Evolutionary conservation across 2,797 vertebrate species (phyloP).

Genomic region (Acanthiza pusilla): DNA sequence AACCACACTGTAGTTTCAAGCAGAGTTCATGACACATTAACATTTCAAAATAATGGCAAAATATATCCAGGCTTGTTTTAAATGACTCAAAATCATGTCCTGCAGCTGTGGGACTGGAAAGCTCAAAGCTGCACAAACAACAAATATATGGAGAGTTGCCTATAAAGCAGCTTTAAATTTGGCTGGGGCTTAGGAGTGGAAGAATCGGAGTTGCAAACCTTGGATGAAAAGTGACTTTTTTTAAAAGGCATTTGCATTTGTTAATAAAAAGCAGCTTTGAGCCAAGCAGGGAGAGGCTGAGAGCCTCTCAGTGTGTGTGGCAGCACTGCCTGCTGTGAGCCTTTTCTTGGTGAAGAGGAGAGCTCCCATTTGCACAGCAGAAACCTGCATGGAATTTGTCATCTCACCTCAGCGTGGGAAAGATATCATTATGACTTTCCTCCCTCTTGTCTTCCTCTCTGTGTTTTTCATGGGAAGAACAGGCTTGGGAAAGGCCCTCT

Average conservation of each 20-base stretch:
- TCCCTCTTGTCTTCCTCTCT: background rate
- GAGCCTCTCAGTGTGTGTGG: background rate
- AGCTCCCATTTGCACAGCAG: background rate
- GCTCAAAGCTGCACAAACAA: constrained; percentile 42
- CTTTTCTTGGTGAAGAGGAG: background rate
- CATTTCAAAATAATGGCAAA: background rate
- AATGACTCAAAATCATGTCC: constrained; percentile 4
- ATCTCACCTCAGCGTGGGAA: background rate
- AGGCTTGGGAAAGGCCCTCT: background rate
- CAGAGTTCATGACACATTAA: background rate
- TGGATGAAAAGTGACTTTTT: constrained; percentile 36
- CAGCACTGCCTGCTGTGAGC: background rate
- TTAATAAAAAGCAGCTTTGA: constrained; percentile 40
- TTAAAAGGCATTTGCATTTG: background rate
- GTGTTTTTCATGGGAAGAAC: background rate
- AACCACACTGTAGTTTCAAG: background rate
- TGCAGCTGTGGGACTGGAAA: constrained; percentile 61
- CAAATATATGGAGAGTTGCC: constrained; percentile 45
- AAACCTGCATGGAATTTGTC: background rate
- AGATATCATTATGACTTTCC: background rate
- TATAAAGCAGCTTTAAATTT: constrained; percentile 53
- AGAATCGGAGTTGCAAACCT: constrained; percentile 15
- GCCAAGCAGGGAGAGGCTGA: background rate
- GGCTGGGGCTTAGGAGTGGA: constrained; percentile 31
- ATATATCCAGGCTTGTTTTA: constrained; percentile 10